A percentile compares a stretch with the other conserved stretches of the same genome.
Evolutionary conservation across 2,113 vertebrate genomes (phyloP).

Genomic region (Anoplopoma fimbria): DNA sequence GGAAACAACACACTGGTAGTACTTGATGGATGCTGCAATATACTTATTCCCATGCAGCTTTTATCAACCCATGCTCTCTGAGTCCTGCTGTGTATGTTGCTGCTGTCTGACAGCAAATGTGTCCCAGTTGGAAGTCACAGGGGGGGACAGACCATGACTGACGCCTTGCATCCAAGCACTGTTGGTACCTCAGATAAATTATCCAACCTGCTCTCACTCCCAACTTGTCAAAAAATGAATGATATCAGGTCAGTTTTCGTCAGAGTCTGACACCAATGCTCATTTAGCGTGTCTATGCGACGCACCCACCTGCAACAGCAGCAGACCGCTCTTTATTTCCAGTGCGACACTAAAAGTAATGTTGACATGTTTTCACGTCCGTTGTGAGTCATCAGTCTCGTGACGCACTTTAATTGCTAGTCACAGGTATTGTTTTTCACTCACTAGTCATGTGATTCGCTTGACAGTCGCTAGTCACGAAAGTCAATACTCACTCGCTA

Average conservation of each 20-base stretch:
- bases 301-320: neutral
- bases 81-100: constrained; percentile 19
- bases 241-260: neutral
- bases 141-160: neutral
- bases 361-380: no score
- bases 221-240: neutral
- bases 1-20: neutral
- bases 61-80: constrained; percentile 24
- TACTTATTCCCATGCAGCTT: constrained; percentile 25
- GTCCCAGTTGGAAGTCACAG: constrained; percentile 19
- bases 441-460: no score
- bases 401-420: no score
- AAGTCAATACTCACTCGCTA: no score
- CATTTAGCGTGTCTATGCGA: neutral
- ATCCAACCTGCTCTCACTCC: neutral
- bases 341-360: no score
- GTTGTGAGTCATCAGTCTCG: no score
- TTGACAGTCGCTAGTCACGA: no score
- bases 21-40: neutral
- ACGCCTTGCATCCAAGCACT: neutral
- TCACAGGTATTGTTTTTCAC: no score
- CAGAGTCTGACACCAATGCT: no score
- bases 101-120: constrained; percentile 7
- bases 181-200: neutral
- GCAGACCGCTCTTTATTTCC: no score